Conservation (phyloP, 2,113 vertebrate species). For the Forbesichthys agassizii region DNA sequence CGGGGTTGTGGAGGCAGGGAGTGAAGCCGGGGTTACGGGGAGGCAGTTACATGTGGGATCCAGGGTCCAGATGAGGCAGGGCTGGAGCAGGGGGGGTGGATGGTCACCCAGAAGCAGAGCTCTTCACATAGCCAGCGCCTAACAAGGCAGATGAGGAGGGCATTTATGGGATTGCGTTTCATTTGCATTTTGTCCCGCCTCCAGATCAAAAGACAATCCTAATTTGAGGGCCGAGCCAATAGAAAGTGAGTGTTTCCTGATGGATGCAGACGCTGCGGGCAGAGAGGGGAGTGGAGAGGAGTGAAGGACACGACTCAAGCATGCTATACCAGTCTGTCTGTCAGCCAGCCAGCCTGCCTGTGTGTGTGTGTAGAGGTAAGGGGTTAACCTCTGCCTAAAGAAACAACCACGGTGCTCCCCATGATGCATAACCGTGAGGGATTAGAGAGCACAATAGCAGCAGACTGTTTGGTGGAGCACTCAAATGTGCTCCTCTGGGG, state of each 20-base stretch:
- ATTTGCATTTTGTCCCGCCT: slow-evolving; percentile 73
- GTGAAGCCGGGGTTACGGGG: slow-evolving; percentile 35
- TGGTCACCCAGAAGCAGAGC: slow-evolving; percentile 35
- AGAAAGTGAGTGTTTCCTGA: slow-evolving; percentile 76
- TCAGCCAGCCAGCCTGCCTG: slow-evolving; percentile 37
- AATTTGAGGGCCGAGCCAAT: slow-evolving; percentile 69
- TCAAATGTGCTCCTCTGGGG: slow-evolving; percentile 79
- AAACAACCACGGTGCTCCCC: slow-evolving; percentile 63
- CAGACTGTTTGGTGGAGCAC: slow-evolving; percentile 76
- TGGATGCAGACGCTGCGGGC: slow-evolving; percentile 73
- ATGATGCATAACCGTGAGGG: slow-evolving; percentile 78
- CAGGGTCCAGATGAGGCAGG: slow-evolving; percentile 46
- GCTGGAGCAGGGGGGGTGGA: slow-evolving; percentile 31
- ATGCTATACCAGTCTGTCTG: slow-evolving; percentile 35
- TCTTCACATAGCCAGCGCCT: slow-evolving; percentile 58
- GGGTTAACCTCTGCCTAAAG: slow-evolving; percentile 67
- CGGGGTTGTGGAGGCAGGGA: slow-evolving; percentile 29
- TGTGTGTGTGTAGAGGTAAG: slow-evolving; percentile 46
- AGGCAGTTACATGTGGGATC: slow-evolving; percentile 61
- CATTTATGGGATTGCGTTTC: slow-evolving; percentile 79
- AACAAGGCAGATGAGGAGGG: slow-evolving; percentile 78
- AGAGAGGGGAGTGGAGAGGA: slow-evolving; percentile 31
- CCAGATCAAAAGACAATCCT: slow-evolving; percentile 77
- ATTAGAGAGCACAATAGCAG: slow-evolving; percentile 76
- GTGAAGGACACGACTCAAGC: slow-evolving; percentile 22